Conservation (phyloP, 2,113 vertebrate species). For the Fulmarus glacialis region DNA sequence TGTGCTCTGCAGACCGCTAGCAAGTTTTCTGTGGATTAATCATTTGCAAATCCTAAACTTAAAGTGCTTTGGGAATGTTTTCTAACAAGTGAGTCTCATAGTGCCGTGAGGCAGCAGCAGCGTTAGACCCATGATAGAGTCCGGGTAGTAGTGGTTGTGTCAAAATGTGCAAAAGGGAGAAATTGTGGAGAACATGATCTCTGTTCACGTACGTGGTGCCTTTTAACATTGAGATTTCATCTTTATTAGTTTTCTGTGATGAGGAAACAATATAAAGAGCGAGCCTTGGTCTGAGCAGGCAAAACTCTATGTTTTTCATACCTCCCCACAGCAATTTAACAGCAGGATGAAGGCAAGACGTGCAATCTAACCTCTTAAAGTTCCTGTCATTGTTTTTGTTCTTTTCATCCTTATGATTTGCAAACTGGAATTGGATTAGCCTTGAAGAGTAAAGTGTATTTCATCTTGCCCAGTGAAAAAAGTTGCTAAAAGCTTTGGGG, state of each 20-base stretch:
- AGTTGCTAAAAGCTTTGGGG: no score
- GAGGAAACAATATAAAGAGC: background rate
- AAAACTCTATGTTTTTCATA: rapidly evolving
- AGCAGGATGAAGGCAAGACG: background rate
- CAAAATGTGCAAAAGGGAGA: rapidly evolving
- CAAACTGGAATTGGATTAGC: background rate
- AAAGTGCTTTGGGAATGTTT: background rate
- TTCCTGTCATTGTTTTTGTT: no score
- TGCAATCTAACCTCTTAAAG: background rate
- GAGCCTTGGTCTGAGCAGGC: background rate
- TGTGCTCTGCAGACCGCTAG: rapidly evolving
- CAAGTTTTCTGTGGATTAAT: background rate
- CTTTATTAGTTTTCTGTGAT: background rate
- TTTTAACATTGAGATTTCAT: background rate
- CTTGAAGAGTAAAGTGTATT: background rate
- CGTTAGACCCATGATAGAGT: rapidly evolving
- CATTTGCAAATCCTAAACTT: background rate
- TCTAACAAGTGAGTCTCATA: rapidly evolving
- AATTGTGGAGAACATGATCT: rapidly evolving
- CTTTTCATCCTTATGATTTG: background rate
- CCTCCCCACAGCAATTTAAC: no score
- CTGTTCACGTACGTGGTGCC: rapidly evolving
- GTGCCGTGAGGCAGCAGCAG: background rate
- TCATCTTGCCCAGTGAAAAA: background rate
- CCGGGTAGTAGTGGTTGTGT: rapidly evolving